These are phyloP conservation scores for Cebidichthys violaceus DNA, from an alignment of 2,113 vertebrate species.

Conservation along the genomic window DNA sequence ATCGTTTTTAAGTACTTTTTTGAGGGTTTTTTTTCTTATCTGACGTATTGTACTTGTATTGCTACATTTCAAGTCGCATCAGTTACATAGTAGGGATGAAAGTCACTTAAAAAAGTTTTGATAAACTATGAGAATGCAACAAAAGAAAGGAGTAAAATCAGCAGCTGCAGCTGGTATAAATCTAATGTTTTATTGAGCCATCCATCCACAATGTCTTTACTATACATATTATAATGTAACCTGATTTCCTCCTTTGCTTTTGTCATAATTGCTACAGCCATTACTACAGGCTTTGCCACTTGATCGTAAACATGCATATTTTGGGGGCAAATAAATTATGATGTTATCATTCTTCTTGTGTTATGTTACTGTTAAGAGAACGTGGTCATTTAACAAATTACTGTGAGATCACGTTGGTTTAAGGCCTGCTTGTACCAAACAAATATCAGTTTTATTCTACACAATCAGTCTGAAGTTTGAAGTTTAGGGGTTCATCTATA, in stretches of 20 bases:
- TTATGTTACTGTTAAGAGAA: not conserved
- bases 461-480: not conserved
- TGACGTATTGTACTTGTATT: not conserved
- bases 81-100: not conserved
- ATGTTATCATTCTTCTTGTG: not conserved
- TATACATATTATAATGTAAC: not conserved
- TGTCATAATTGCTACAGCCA: not conserved
- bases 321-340: not conserved
- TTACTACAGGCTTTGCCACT: not conserved
- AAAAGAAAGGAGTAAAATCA: not conserved
- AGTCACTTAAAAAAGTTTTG: no score
- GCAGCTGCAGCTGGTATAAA: not conserved
- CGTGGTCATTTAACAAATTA: not conserved
- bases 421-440: not conserved
- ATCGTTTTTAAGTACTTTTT: not conserved
- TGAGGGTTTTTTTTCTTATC: not conserved
- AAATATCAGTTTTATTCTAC: not conserved
- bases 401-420: not conserved
- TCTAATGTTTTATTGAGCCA: not conserved
- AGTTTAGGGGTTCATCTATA: not conserved
- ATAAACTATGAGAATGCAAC: not conserved
- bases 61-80: not conserved
- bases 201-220: not conserved
- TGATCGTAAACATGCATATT: not conserved
- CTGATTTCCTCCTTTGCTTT: not conserved